Evolutionary conservation across 2,888 invertebrate genomes (phyloP).

Genomic region (Drosophila hamatofila): DNA sequence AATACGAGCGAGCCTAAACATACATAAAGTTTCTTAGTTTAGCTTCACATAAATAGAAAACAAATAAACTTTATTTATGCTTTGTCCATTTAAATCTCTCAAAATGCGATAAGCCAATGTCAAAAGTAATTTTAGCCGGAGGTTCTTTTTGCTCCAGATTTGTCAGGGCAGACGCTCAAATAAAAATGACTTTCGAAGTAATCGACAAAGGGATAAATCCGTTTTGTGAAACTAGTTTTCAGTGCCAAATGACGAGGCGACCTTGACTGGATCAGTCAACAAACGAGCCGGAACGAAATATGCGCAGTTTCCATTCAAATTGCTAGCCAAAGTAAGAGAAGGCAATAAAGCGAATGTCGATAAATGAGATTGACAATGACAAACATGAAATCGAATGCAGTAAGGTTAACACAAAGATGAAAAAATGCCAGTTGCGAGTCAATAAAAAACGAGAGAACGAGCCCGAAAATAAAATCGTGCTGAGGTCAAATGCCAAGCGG

Average conservation of each 20-base stretch:
- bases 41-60: neutral
- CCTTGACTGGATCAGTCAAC: constrained; percentile 47
- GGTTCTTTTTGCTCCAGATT: constrained; percentile 16
- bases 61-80: constrained; percentile 3
- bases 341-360: constrained; percentile 75
- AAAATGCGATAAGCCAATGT: constrained; percentile 15
- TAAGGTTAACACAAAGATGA: constrained; percentile 61
- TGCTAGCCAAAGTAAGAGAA: constrained; percentile 19
- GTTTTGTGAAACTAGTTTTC: constrained; percentile 24
- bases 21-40: neutral
- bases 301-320: constrained; percentile 62
- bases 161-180: constrained; percentile 10
- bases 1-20: neutral
- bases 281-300: constrained; percentile 36
- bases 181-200: constrained; percentile 29
- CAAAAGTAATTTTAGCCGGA: constrained; percentile 4
- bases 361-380: constrained; percentile 80
- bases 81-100: constrained; percentile 12
- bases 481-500: constrained; percentile 67
- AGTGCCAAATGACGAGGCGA: constrained; percentile 36
- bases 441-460: constrained; percentile 51
- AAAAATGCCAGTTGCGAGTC: constrained; percentile 58
- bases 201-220: constrained; percentile 39
- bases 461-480: constrained; percentile 59
- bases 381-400: constrained; percentile 74